Evolutionary conservation across 2,113 vertebrate species (phyloP), one percentile per base, ranked within the genome.

Genomic region (Hyperoodon ampullatus): DNA sequence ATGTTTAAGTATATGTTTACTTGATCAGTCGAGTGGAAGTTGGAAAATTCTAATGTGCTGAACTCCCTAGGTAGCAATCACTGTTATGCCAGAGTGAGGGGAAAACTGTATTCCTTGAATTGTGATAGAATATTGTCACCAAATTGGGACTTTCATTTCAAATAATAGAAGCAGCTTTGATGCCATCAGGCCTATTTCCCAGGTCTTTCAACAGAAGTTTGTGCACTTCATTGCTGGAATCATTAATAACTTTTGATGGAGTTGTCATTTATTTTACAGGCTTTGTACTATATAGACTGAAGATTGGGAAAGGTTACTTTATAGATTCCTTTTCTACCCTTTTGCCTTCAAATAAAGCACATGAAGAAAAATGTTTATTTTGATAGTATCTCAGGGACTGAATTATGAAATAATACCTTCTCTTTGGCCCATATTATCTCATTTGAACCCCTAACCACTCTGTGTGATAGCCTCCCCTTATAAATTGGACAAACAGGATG

Each of bases 11-110:
- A 9, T 50, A 13, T 10, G 0, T 88, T 93, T 63, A 80, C 44
- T 55, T 83, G 39, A 35, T 72, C 80, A 74, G 70, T 90, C 93
- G 60, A 44, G n/a, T 66, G n/a, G 42, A 94, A 91, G 65, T 42
- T 87, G 39, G 60, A 87, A 83, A 94, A 84, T 71, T 91, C 78
- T 90, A 84, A 58, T 63, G 23, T n/a, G 18, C 63, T 33, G 66
- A 84, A 63, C 77, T 95, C 58, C 72, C 86, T 88, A 18, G 53
- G 91, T 95, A 95, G 90, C 91, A 93, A 30, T 89, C 81, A 81
- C 82, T 61, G 96, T 93, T 61, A 92, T n/a, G 61, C 39, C 39
- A 80, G 70, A 60, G 6, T 71, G 0, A 33, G 26, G 23, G 53
- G 15, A 11, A 12, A n/a, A 30, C 55, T 58, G 4, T 91, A 28